phyloP scores from a whole-genome alignment of 2,797 vertebrate species.

The Gymnoscopelus microlampas region DNA sequence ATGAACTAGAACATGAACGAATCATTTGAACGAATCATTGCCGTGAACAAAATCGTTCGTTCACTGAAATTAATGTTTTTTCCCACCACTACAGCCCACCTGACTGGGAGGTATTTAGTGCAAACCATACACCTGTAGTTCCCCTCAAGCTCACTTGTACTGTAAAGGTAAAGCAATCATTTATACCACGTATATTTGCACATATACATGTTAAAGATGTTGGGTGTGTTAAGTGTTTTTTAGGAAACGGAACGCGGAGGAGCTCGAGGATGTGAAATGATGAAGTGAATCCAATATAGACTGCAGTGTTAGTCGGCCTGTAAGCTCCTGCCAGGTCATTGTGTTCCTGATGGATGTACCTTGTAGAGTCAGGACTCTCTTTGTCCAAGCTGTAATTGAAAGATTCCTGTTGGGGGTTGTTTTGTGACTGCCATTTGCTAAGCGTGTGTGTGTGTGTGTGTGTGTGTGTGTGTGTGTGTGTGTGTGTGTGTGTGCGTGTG shows the following conservation, averaged over 20 bases:
- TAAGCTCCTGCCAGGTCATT: slow-evolving; percentile 30
- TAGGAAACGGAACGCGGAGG: slow-evolving; percentile 32
- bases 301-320: slow-evolving; percentile 12
- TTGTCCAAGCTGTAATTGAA: slow-evolving; percentile 51
- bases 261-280: slow-evolving; percentile 11
- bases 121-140: background rate
- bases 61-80: no score
- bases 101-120: no score
- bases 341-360: slow-evolving; percentile 42
- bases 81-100: no score
- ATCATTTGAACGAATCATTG: no score
- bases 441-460: slow-evolving; percentile 9
- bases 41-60: no score
- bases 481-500: slow-evolving; percentile 16
- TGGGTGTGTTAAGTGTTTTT: background rate
- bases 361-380: slow-evolving; percentile 12
- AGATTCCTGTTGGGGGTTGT: slow-evolving; percentile 29
- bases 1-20: no score
- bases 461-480: slow-evolving; percentile 22
- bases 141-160: background rate
- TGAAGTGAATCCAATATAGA: slow-evolving; percentile 43
- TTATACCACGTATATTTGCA: background rate
- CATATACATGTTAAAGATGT: background rate
- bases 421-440: slow-evolving; percentile 25
- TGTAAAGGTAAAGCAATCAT: slow-evolving; percentile 4